phyloP scores from a whole-genome alignment of 2,113 vertebrate species.

The Menura novaehollandiae region DNA sequence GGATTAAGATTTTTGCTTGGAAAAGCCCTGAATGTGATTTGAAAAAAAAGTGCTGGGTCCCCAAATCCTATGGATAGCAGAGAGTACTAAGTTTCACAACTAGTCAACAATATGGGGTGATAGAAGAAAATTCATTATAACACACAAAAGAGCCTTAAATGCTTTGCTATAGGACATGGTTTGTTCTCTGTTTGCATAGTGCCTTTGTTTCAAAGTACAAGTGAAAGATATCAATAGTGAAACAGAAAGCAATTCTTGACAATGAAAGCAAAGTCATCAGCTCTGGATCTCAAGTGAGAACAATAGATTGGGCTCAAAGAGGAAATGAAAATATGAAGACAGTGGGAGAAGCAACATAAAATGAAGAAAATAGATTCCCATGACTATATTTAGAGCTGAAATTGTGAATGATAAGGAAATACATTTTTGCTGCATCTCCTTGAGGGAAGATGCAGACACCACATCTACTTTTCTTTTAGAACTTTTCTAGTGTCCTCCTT shows the following conservation, averaged over 20 bases:
- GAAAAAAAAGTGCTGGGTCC: background rate
- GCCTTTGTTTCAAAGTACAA: conserved; percentile 49
- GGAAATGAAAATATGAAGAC: background rate
- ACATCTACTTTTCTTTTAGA: background rate
- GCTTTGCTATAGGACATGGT: background rate
- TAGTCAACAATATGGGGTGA: background rate
- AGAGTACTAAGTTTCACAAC: background rate
- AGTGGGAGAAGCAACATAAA: background rate
- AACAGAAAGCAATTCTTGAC: conserved; percentile 1
- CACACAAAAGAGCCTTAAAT: conserved; percentile 9
- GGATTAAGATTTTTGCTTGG: background rate
- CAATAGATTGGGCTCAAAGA: background rate
- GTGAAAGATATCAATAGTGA: background rate
- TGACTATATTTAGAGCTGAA: background rate
- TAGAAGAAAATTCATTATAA: background rate
- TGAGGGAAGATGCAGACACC: background rate
- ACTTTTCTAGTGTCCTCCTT: background rate
- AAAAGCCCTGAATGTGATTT: background rate
- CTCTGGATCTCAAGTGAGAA: conserved; percentile 1
- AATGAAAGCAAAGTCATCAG: conserved; percentile 39
- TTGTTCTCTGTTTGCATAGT: conserved; percentile 21
- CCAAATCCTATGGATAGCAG: background rate
- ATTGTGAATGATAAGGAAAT: background rate
- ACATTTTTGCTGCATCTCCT: background rate
- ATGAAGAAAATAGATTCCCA: background rate